A percentile compares a stretch with the other conserved stretches of the same genome.
phyloP scores from a whole-genome alignment of 2,888 invertebrate species.

The Ochropleura leucogaster region DNA sequence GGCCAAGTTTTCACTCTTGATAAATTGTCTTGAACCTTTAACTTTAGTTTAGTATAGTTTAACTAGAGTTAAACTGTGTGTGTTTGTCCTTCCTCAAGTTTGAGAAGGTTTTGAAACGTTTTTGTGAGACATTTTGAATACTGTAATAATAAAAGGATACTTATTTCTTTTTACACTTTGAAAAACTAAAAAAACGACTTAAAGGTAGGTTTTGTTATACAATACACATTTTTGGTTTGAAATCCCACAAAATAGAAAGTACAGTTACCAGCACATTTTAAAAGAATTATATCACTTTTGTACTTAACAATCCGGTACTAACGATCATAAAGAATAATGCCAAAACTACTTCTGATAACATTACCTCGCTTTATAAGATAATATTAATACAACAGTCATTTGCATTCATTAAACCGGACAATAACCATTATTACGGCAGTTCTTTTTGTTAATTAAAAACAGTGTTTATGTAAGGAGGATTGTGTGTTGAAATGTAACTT shows the following conservation, averaged over 20 bases:
- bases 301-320: constrained; percentile 44
- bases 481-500: constrained; percentile 56
- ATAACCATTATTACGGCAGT: constrained; percentile 70
- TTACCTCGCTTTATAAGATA: constrained; percentile 71
- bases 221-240: background rate
- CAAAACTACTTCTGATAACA: constrained; percentile 34
- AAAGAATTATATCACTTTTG: constrained; percentile 32
- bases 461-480: constrained; percentile 60
- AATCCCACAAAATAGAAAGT: constrained; percentile 20
- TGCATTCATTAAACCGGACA: constrained; percentile 73
- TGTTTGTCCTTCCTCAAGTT: background rate
- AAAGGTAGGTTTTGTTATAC: background rate
- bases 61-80: too few relatives aligned
- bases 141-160: background rate
- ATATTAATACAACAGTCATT: constrained; percentile 71
- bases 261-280: constrained; percentile 10
- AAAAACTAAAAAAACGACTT: too few relatives aligned
- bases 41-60: too few relatives aligned
- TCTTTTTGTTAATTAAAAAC: constrained; percentile 68
- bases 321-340: constrained; percentile 17
- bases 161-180: too few relatives aligned
- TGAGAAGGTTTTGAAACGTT: background rate
- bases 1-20: constrained; percentile 34
- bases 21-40: background rate
- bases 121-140: background rate